These are phyloP conservation scores for Helicoverpa zea DNA, from an alignment of 1,140 invertebrate species.

Conservation along the genomic window DNA sequence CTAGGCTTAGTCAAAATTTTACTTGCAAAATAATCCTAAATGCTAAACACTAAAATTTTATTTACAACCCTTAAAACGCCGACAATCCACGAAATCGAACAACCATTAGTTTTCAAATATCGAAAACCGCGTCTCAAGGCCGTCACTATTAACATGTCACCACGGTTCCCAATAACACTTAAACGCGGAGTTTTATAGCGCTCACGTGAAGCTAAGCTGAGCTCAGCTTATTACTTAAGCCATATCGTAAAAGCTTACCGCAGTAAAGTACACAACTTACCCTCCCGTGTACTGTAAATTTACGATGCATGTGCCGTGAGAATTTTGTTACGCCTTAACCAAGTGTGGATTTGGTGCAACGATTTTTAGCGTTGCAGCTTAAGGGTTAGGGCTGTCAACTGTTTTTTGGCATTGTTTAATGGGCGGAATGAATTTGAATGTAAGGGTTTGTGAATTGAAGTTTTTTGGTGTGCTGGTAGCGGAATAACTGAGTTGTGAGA, in stretches of 20 bases:
- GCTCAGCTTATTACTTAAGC: conserved; percentile 56
- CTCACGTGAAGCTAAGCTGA: conserved; percentile 46
- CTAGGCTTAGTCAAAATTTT: neutral
- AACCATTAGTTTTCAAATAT: conserved; percentile 22
- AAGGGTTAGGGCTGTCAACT: conserved; percentile 28
- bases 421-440: too few relatives aligned
- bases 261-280: conserved; percentile 82
- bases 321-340: conserved; percentile 77
- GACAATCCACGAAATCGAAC: conserved; percentile 32
- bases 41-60: conserved; percentile 2
- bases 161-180: conserved; percentile 36
- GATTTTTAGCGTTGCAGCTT: conserved; percentile 62
- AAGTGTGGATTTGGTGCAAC: conserved; percentile 66
- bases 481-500: too few relatives aligned
- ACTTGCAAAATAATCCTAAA: too few relatives aligned
- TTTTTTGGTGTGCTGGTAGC: too few relatives aligned
- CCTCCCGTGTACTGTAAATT: conserved; percentile 78
- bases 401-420: neutral
- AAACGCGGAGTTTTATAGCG: conserved; percentile 45
- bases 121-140: conserved; percentile 21
- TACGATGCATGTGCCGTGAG: conserved; percentile 80
- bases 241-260: conserved; percentile 71
- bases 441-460: too few relatives aligned
- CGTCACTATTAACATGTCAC: conserved; percentile 45
- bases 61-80: neutral